phyloP scores from a whole-genome alignment of 1,140 invertebrate genomes.

The Drosophila guanche region DNA sequence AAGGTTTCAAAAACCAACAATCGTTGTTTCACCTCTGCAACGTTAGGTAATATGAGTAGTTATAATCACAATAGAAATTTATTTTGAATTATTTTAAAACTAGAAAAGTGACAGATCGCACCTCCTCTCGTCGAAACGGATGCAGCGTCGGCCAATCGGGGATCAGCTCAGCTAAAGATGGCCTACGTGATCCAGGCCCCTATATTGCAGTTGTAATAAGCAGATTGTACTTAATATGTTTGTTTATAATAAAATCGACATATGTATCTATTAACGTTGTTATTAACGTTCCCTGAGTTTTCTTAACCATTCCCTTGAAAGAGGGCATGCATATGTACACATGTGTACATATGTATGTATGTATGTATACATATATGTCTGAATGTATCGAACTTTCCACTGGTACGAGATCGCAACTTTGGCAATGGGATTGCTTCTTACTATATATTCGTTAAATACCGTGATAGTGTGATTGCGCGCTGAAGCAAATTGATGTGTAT shows the following conservation, averaged over 20 bases:
- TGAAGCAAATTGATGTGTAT: background rate
- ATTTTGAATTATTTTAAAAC: constrained; percentile 6
- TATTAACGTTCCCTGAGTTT: background rate
- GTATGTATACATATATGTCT: too few relatives aligned
- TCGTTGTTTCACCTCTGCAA: constrained; percentile 18
- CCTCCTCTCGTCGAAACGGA: constrained; percentile 87
- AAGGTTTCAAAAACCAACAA: constrained; percentile 34
- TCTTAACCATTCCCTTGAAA: background rate
- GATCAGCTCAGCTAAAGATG: constrained; percentile 96
- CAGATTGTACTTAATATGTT: background rate
- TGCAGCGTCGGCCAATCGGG: constrained; percentile 97
- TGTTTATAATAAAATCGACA: background rate
- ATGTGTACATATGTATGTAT: too few relatives aligned
- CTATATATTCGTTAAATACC: too few relatives aligned
- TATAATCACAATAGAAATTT: constrained; percentile 1
- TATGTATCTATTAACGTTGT: background rate
- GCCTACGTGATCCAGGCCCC: constrained; percentile 89
- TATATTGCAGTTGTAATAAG: constrained; percentile 75
- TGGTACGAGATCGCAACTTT: too few relatives aligned
- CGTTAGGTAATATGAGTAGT: constrained; percentile 1
- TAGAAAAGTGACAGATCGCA: constrained; percentile 46
- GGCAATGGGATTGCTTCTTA: too few relatives aligned
- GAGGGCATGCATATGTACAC: too few relatives aligned
- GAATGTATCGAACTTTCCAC: too few relatives aligned
- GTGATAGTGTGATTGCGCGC: background rate